phyloP scores from a whole-genome alignment of 2,113 vertebrate genomes.

The Guaruba guarouba region DNA sequence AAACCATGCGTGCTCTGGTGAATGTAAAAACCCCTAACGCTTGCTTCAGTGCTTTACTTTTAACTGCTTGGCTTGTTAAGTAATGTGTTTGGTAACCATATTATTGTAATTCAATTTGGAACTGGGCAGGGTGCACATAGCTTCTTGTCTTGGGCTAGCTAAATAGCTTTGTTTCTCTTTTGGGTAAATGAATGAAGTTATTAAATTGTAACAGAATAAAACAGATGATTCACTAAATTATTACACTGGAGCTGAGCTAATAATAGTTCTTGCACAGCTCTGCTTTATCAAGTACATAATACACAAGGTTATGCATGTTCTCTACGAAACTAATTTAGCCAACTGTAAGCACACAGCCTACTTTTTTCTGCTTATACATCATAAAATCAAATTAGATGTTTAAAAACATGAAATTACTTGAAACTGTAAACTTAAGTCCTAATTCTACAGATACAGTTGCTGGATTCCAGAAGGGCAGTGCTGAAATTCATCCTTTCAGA shows the following conservation, averaged over 20 bases:
- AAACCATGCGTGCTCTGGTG: rapidly evolving
- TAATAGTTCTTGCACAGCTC: background rate
- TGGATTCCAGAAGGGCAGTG: background rate
- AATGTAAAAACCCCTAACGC: background rate
- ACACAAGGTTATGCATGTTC: background rate
- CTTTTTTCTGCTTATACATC: background rate
- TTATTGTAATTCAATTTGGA: background rate
- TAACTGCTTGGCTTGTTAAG: background rate
- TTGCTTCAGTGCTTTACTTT: background rate
- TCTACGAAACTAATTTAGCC: background rate
- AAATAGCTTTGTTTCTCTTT: background rate
- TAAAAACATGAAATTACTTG: background rate
- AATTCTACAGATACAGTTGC: background rate
- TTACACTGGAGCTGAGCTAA: background rate
- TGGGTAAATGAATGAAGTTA: background rate
- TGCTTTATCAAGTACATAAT: background rate
- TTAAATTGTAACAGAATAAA: background rate
- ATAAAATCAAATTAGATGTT: background rate
- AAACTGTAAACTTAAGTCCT: background rate
- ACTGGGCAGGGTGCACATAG: background rate
- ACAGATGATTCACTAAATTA: background rate
- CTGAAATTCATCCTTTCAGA: background rate
- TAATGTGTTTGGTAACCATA: background rate
- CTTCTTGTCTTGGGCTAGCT: background rate
- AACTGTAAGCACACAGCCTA: background rate